Evolutionary conservation across 2,113 vertebrate species (phyloP), one percentile per base, ranked within the genome.

Genomic region (Ciconia stormi): DNA sequence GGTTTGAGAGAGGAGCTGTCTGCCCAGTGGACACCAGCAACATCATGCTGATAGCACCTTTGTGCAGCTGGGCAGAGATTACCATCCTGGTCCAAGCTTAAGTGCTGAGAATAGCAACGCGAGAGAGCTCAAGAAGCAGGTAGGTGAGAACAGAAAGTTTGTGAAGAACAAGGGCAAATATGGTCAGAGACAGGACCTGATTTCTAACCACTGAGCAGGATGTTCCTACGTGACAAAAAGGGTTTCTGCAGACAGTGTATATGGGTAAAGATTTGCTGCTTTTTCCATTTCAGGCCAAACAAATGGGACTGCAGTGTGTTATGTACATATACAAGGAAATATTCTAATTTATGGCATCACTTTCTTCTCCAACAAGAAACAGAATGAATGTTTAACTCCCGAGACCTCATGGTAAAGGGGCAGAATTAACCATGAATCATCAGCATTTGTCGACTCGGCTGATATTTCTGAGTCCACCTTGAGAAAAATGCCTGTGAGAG

Each of bases 361-460:
- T 82, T 95, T 84, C 90, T 79, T 52, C 72, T 94, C 77, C 82
- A 92, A 71, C 36, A 76, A 52, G 89, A 92, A 95, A 73, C 58
- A 94, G 77, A 94, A 92, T 36, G 77, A 92, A 89, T 67, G 82
- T 61, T 89, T 89, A 91, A 93, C 62, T 91, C 70, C 73, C 19
- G 25, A 86, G 40, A 87, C 62, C 66, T 79, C 93, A 85, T 59
- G 50, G 82, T 65, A 85, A 89, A 91, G 70, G 80, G 66, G 66
- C 56, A 82, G 73, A 89, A 95, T 58, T 79, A 91, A 53, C 93
- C 87, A 95, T 93, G 92, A 95, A 96, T 97, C 94, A 94, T 53
- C 95, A 95, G 77, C 66, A 92, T 91, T 91, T 89, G 81, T 87
- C 3, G 70, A 92, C 83, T 94, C 1, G 29, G 89, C 91, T 82